Evolutionary conservation across 2,888 invertebrate genomes (phyloP), one percentile per base, ranked within the genome.

Genomic region (Nebria brevicollis): DNA sequence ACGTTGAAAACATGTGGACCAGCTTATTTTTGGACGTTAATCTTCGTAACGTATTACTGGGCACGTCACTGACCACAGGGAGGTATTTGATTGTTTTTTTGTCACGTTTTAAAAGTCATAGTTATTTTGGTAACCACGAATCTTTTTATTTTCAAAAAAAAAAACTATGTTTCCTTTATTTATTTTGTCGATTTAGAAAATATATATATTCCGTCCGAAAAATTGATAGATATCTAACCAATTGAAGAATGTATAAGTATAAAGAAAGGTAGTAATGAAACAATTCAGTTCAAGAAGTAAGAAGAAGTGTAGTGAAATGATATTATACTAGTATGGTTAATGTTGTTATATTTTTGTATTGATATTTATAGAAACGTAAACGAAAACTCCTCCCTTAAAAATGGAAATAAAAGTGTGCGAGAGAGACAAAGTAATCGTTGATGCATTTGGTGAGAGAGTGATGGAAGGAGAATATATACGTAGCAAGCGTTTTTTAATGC

Each of bases 1-100:
- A 72, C 79, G 75, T 72, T 75, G 75, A 80, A 80, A 79, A 75
- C 75, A 15, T 70, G 80, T 70, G 75, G 80, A 64, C 80, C 80
- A 80, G 72, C 65, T 66, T 25, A 78, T 73, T 72, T 78, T 78
- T 78, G 78, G 64, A n/a, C 73, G 64, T 15, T 78, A 41, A 78
- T 78, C 64, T 70, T 13, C 6, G 3, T 15, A 65, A 78, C 65
- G 26, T 66, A 78, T 78, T 78, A 15, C 34, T 66, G 42, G 72
- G 65, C 78, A 78, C 78, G 77, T 77, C 65, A 43, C 66, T 41
- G 64, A 72, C 68, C 78, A 77, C 78, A 77, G 75, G 64, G 64
- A 34, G 54, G 75, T 13, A 75, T 64, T 75, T 26, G 54, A n/a
- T 54, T 64, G 15, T 64, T 75, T 75, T 20, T 74, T 75, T 20